Base-by-base conservation (phyloP, 2,797 vertebrate genomes). In the Galago senegalensis region DNA sequence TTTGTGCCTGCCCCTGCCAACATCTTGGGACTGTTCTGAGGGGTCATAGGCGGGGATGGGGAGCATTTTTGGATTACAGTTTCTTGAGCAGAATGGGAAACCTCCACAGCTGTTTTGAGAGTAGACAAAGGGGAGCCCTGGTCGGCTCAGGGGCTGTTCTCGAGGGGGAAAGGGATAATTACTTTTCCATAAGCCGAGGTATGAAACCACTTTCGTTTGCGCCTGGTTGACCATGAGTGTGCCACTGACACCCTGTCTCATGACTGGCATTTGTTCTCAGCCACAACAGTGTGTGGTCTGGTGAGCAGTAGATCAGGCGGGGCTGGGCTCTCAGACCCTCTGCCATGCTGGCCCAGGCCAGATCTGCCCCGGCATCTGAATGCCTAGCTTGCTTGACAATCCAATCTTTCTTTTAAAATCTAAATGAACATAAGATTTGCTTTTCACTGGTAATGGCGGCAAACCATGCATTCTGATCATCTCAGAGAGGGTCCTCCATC, bases 51-150 rank as follows among this genome's bases (percentile, higher is more conserved):
- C 17, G 21, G 34, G 67, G 80, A 7, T 63, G 37, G 49, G 73
- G 40, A 3, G 37, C 29, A 3, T 34, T 84, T 89, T 63, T 53
- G 27, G 69, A 75, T 77, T 72, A 11, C 10, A 11, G 84, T 82
- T 95, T 63, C 75, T 72, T 95, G 86, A 76, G 86, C 70, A 43
- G 18, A 81, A 49, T 61, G 31, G 81, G n/a, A 63, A 92, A 53
- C 91, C 53, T 76, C 49, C 14, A 25, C 80, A 56, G 89, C 37
- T 73, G 70, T 83, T 86, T 18, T n/a, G 65, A 94, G 34, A 90
- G 37, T 37, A 96, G 92, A 98, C 96, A 97, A 96, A 97, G 96
- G 94, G 96, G 85, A 90, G 12, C 58, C 75, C 89, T 76, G 7
- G 72, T 75, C 76, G 60, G 73, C 61, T 87, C 34, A 43, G 80